phyloP scores from a whole-genome alignment of 2,888 invertebrate species.

The Drosophila basisetae region DNA sequence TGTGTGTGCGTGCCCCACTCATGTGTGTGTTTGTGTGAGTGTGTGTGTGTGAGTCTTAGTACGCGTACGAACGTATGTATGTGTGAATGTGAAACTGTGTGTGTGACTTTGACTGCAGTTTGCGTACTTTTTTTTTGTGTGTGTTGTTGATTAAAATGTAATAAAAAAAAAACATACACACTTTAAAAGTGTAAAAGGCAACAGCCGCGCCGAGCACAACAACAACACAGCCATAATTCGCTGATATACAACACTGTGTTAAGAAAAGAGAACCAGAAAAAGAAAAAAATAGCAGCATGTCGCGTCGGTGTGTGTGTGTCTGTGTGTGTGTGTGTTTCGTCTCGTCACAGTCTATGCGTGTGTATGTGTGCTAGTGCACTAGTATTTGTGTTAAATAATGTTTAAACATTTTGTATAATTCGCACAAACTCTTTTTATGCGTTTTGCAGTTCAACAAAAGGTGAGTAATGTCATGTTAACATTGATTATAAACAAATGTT shows the following conservation, averaged over 20 bases:
- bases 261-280: slow-evolving; percentile 47
- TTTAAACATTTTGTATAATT: slow-evolving; percentile 68
- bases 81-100: slow-evolving; percentile 29
- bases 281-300: slow-evolving; percentile 53
- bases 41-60: slow-evolving; percentile 12
- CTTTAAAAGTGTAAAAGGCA: slow-evolving; percentile 47
- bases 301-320: slow-evolving; percentile 48
- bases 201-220: slow-evolving; percentile 32
- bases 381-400: slow-evolving; percentile 76
- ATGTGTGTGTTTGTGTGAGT: slow-evolving; percentile 36
- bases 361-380: slow-evolving; percentile 42
- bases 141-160: slow-evolving; percentile 53
- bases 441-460: slow-evolving; percentile 61
- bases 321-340: slow-evolving; percentile 42
- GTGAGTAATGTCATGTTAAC: slow-evolving; percentile 57
- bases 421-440: slow-evolving; percentile 49
- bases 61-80: slow-evolving; percentile 5
- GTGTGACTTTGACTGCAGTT: slow-evolving; percentile 76
- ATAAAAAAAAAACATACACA: slow-evolving; percentile 45
- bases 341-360: slow-evolving; percentile 49
- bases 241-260: slow-evolving; percentile 45
- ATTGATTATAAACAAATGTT: slow-evolving; percentile 57
- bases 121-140: slow-evolving; percentile 54
- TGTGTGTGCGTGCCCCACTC: slow-evolving; percentile 71
- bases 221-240: slow-evolving; percentile 36